Evolutionary conservation across 2,888 invertebrate genomes (phyloP).

Genomic region (Drosophila affinis): DNA sequence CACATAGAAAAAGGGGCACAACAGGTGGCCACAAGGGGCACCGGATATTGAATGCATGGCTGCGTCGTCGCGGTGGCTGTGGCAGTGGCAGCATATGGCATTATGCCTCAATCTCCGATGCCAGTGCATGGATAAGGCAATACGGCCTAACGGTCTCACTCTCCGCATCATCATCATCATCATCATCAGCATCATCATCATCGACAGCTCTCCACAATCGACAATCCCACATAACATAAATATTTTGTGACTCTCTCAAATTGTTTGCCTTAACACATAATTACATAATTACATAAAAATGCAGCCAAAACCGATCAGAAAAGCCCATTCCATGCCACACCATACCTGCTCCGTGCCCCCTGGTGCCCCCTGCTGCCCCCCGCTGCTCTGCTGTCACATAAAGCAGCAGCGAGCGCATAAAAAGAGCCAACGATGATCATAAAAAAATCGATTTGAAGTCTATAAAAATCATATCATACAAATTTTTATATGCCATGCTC

Average conservation of each 20-base stretch:
- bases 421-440: slow-evolving; percentile 67
- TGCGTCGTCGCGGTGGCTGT: background rate
- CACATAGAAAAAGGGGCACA: slow-evolving; percentile 70
- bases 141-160: slow-evolving; percentile 35
- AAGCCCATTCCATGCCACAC: slow-evolving; percentile 1
- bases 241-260: slow-evolving; percentile 39
- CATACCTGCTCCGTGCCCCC: slow-evolving; percentile 5
- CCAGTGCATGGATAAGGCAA: slow-evolving; percentile 55
- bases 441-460: slow-evolving; percentile 79
- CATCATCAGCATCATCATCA: slow-evolving; percentile 5
- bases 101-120: slow-evolving; percentile 42
- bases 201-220: background rate
- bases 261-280: slow-evolving; percentile 71
- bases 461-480: slow-evolving; percentile 77
- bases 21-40: slow-evolving; percentile 57
- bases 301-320: slow-evolving; percentile 2
- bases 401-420: slow-evolving; percentile 69
- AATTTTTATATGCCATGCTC: slow-evolving; percentile 72
- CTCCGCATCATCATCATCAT: slow-evolving; percentile 4
- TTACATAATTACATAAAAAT: slow-evolving; percentile 67
- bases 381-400: slow-evolving; percentile 65
- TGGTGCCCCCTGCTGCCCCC: slow-evolving; percentile 25
- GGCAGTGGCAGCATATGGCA: slow-evolving; percentile 48
- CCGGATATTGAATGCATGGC: slow-evolving; percentile 62
- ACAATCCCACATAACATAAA: slow-evolving; percentile 21